Evolutionary conservation across 2,888 invertebrate species (phyloP).

Genomic region (Athalia cordata): DNA sequence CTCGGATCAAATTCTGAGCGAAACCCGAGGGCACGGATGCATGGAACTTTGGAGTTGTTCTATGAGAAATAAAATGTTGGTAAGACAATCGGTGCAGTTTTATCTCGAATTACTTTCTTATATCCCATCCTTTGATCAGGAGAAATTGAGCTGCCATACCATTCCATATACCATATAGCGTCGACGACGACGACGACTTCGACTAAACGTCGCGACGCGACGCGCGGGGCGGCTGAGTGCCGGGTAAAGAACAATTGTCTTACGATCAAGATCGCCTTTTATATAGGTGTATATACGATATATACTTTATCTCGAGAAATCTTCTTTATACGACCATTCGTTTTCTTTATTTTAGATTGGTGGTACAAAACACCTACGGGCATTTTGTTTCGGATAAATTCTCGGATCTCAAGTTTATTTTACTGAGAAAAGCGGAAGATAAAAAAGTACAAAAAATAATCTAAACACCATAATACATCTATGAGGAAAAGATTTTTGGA

Average conservation of each 20-base stretch:
- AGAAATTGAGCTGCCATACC: not conserved
- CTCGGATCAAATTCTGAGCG: too few relatives aligned
- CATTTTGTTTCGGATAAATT: not conserved
- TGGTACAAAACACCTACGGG: slow-evolving; percentile 14
- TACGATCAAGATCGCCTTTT: slow-evolving; percentile 27
- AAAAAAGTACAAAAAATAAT: not conserved
- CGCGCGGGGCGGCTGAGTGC: not conserved
- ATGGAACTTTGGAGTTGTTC: too few relatives aligned
- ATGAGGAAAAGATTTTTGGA: too few relatives aligned
- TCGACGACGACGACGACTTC: too few relatives aligned
- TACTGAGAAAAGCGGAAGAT: not conserved
- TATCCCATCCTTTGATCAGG: not conserved
- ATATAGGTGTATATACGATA: not conserved
- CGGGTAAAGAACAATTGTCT: slow-evolving; percentile 19
- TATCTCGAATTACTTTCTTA: not conserved
- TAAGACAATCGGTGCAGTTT: too few relatives aligned
- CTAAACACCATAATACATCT: too few relatives aligned
- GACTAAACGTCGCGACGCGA: not conserved
- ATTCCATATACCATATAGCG: too few relatives aligned
- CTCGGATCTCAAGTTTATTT: not conserved
- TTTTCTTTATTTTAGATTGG: slow-evolving; percentile 17
- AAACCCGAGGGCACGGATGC: too few relatives aligned
- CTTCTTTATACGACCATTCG: slow-evolving; percentile 6
- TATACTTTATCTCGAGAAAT: not conserved
- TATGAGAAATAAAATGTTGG: too few relatives aligned